phyloP scores from a whole-genome alignment of 2,797 vertebrate genomes.

The Botia kubotai region DNA sequence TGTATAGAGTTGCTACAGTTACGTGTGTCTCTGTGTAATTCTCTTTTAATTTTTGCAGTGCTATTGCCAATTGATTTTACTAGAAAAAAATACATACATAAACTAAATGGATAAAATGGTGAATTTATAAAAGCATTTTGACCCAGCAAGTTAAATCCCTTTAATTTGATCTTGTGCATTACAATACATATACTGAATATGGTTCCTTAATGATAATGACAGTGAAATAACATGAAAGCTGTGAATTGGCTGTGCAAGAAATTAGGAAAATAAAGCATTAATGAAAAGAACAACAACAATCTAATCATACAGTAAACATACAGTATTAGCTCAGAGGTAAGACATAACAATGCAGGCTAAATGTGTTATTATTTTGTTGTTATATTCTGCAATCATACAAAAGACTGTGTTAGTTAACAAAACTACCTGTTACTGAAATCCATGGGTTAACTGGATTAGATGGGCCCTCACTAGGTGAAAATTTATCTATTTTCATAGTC shows the following conservation, averaged over 20 bases:
- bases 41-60: conserved; percentile 4
- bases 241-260: background rate
- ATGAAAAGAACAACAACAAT: background rate
- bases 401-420: background rate
- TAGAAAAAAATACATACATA: background rate
- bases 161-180: conserved; percentile 28
- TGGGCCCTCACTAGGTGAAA: background rate
- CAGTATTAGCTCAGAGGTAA: background rate
- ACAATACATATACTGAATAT: conserved; percentile 10
- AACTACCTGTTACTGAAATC: background rate
- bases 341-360: background rate
- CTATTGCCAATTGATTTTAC: background rate
- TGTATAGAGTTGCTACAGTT: conserved; percentile 25
- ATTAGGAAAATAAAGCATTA: background rate
- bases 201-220: conserved; percentile 14
- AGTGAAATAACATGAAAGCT: conserved; percentile 1
- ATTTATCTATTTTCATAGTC: conserved; percentile 16
- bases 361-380: background rate
- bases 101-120: background rate
- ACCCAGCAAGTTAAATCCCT: conserved; percentile 22
- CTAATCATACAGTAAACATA: conserved; percentile 2
- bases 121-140: background rate
- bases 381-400: background rate
- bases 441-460: conserved; percentile 13
- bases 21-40: background rate